Evolutionary conservation across 1,140 invertebrate genomes (phyloP).

Genomic region (Lasaia peninsularis): DNA sequence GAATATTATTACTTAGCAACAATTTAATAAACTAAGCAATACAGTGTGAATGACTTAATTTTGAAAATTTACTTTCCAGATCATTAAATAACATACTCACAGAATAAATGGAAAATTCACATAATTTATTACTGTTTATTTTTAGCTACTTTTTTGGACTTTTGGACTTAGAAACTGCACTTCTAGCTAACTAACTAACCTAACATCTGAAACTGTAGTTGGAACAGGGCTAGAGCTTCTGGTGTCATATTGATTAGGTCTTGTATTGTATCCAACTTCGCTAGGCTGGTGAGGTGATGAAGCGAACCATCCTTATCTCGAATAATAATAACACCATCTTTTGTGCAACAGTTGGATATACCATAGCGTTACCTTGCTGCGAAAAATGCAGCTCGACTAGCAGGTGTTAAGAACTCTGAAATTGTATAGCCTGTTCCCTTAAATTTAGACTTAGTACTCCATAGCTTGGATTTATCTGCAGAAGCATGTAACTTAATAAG

Average conservation of each 20-base stretch:
- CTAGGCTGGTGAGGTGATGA: background rate
- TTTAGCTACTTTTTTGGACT: background rate
- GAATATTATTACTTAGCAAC: too few species aligned
- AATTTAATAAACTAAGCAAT: too few species aligned
- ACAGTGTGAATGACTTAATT: too few species aligned
- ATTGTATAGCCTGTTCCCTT: background rate
- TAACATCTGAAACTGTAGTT: background rate
- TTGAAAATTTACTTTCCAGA: too few species aligned
- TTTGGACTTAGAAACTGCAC: background rate
- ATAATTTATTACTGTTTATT: background rate
- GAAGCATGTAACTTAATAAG: background rate
- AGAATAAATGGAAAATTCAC: too few species aligned
- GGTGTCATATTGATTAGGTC: background rate
- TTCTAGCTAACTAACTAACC: background rate
- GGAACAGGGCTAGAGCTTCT: background rate
- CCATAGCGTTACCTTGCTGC: slow-evolving; percentile 2
- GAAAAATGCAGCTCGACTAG: slow-evolving; percentile 1
- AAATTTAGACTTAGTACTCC: background rate
- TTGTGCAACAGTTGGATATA: slow-evolving; percentile 7
- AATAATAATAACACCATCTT: background rate
- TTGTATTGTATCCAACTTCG: background rate
- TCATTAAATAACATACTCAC: too few species aligned
- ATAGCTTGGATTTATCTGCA: background rate
- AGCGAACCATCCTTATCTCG: background rate
- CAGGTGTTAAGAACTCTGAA: slow-evolving; percentile 10